Base-by-base conservation (phyloP, 2,113 vertebrate genomes). In the Perognathus longimembris region DNA sequence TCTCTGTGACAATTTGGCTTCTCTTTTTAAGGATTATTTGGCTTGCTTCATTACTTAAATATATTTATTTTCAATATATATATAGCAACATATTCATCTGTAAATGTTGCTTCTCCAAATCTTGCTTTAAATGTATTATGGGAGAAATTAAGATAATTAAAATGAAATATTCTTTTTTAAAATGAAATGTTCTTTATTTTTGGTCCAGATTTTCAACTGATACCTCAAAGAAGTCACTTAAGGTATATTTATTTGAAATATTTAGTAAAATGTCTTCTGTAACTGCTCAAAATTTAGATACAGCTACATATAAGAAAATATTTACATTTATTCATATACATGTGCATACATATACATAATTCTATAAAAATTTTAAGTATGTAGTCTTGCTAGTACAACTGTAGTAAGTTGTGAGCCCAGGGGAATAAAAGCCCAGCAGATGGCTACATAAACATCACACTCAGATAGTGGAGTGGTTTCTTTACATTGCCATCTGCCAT, bases 401-500 rank as follows among this genome's bases (percentile, higher is more conserved):
- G 57, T n/a, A 89, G 42, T 74, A 91, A 94, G 42, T 63, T 91
- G 30, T 87, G 78, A 89, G 61, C 87, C 69, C 89, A 94, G 30
- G 95, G 88, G 91, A 96, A 81, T 40, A 61, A 82, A 96, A 63
- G 79, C 66, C 74, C 87, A 94, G 74, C 96, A 96, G 95, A 96
- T 96, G 96, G 96, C 74, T 94, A 77, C 1, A 8, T 92, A 96
- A 94, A 94, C 74, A 95, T 45, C 85, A n/a, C 86, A 93, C 84
- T 96, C 85, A 88, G 57, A 91, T 85, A 92, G 87, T 73, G 78
- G 91, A 94, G 84, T 96, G 89, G 77, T 94, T 96, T 80, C 94
- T 96, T 96, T 94, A 89, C 89, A 95, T 95, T 89, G 81, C 95
- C 96, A 97, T 97, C 96, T 97, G 96, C 89, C 93, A 83, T 36